Percentiles rank a stretch among this genome's conserved stretches.
phyloP scores from a whole-genome alignment of 2,797 vertebrate species.

The Trichosurus vulpecula region DNA sequence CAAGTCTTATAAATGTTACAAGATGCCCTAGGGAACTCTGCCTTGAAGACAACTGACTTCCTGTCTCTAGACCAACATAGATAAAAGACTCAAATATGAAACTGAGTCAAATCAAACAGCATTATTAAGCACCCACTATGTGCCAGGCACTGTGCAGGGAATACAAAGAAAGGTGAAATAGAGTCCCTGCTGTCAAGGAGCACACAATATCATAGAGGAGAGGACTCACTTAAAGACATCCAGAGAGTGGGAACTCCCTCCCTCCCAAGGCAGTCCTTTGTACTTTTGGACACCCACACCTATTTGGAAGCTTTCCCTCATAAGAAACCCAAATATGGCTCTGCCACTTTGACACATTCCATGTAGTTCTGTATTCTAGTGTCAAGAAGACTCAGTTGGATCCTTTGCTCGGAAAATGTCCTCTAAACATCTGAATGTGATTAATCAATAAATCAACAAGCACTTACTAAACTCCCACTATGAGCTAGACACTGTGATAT shows the following conservation, averaged over 20 bases:
- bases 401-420: background rate
- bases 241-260: background rate
- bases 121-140: background rate
- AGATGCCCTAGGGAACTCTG: background rate
- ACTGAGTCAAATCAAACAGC: background rate
- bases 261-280: background rate
- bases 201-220: background rate
- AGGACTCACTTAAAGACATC: background rate
- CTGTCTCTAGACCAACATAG: background rate
- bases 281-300: background rate
- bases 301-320: background rate
- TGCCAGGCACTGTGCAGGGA: background rate
- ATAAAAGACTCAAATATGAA: background rate
- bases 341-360: background rate
- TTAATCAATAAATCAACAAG: background rate
- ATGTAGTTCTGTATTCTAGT: background rate
- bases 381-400: background rate
- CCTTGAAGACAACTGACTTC: background rate
- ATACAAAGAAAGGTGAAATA: background rate
- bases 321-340: background rate
- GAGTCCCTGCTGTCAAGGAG: background rate
- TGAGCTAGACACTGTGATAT: background rate
- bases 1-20: background rate
- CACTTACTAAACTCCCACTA: background rate
- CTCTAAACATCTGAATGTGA: background rate